Evolutionary conservation across 1,140 invertebrate genomes (phyloP), one percentile per base, ranked within the genome.

Genomic region (Orchesella cincta): DNA sequence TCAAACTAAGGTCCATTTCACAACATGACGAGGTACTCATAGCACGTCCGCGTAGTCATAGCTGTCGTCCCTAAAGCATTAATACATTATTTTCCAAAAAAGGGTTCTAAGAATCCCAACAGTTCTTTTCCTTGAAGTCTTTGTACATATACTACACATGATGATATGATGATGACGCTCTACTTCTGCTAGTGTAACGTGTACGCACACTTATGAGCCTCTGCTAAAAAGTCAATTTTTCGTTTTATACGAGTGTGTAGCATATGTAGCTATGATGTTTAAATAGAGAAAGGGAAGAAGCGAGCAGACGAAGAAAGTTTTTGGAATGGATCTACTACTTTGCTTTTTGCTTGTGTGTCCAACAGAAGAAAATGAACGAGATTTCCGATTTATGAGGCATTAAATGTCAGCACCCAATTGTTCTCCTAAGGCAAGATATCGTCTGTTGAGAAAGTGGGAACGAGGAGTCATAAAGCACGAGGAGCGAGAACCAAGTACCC

Each of bases 301-400:
- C n/a, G n/a, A 46, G 39, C 5, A 46, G 39, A 5, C 39, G 39
- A 46, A 46, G 39, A 46, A 46, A 46, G 39, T 46, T 46, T 46
- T 46, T n/a, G n/a, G n/a, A n/a, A n/a, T n/a, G n/a, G n/a, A n/a
- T n/a, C 39, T 46, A 5, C 39, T 46, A 8, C 39, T 46, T 46
- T 18, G 18, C 39, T 46, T 46, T n/a, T n/a, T 46, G 5, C 39
- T 46, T 18, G 39, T 14, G 52, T 57, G 52, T 57, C 52, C 52
- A 57, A 57, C 8, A 57, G 52, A 57, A 57, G 52, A 57, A 57
- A 26, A 57, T 57, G 52, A 57, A 57, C 52, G 52, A 57, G 52
- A 57, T 57, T 57, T 57, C 52, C 52, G 52, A 57, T 57, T 57
- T 57, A 57, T 57, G 52, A 57, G 52, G 52, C 52, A 57, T 57